Evolutionary conservation across 2,113 vertebrate species (phyloP), one percentile per base, ranked within the genome.

Genomic region (Colistium nudipinnis): DNA sequence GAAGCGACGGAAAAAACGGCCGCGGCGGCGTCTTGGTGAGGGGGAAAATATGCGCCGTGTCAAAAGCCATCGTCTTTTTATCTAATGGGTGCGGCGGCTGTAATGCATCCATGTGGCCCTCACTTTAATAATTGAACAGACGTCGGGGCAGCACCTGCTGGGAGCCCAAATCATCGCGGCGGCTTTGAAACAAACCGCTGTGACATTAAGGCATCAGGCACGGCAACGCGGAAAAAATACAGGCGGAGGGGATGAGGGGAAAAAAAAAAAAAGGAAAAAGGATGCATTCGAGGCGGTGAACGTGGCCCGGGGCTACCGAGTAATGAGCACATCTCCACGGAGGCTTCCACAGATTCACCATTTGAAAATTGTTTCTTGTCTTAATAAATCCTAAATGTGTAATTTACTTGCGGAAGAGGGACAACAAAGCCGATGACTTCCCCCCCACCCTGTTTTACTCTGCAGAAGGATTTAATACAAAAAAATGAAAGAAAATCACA

Each of bases 311-410:
- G 96, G 97, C 96, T 95, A 97, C 93, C 90, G 95, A 96, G 96
- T 98, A 98, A 99, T 97, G 96, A 99, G 95, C 93, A 94, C 93
- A 93, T 96, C 95, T 98, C 95, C 94, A 83, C 87, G 81, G 95
- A 96, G 95, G 93, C 92, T 94, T 94, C 94, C 53, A 55, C 74
- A 91, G 93, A 94, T 94, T 94, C 93, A 92, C 94, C 94, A 93
- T 96, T 96, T 94, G 94, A 95, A 96, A 96, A 95, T 92, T 93
- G 94, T 95, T 96, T 96, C 94, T 96, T 96, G 95, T 98, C 96
- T 96, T 97, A 95, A 99, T 98, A 98, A 97, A 96, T 96, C 95
- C 94, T 96, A 96, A 97, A 98, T 95, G 95, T 97, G 95, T 96
- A 94, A 96, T 97, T 96, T 96, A 95, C 93, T 94, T 0, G 90